phyloP scores from a whole-genome alignment of 2,888 invertebrate species.

The Cephus spinipes region DNA sequence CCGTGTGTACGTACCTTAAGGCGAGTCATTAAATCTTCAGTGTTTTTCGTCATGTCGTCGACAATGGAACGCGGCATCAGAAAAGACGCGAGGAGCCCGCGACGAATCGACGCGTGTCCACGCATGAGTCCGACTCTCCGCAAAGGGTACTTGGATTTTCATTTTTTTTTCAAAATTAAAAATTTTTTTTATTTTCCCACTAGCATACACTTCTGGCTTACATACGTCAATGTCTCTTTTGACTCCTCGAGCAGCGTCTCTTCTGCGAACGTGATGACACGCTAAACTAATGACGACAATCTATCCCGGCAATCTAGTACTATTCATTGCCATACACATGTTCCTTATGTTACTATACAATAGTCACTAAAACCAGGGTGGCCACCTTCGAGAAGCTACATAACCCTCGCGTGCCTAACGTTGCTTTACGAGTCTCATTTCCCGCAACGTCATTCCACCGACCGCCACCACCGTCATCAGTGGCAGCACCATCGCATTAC shows the following conservation, averaged over 20 bases:
- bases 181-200: background rate
- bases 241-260: background rate
- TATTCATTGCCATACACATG: background rate
- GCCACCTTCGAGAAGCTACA: constrained; percentile 28
- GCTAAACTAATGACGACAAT: background rate
- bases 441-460: constrained; percentile 56
- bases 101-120: background rate
- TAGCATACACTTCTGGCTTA: accelerated
- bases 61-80: background rate
- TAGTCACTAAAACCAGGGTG: constrained; percentile 10
- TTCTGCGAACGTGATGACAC: background rate
- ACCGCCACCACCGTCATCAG: constrained; percentile 23
- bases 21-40: background rate
- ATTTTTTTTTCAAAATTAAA: background rate
- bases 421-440: constrained; percentile 61
- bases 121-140: background rate
- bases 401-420: constrained; percentile 51
- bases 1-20: background rate
- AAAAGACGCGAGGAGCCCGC: background rate
- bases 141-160: background rate
- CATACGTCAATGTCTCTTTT: background rate
- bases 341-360: background rate
- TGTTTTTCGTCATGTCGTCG: background rate
- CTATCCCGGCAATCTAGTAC: background rate
- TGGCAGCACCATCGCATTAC: constrained; percentile 8